Conservation (phyloP, 2,888 invertebrate species). For the Cheilosia vulpina region DNA sequence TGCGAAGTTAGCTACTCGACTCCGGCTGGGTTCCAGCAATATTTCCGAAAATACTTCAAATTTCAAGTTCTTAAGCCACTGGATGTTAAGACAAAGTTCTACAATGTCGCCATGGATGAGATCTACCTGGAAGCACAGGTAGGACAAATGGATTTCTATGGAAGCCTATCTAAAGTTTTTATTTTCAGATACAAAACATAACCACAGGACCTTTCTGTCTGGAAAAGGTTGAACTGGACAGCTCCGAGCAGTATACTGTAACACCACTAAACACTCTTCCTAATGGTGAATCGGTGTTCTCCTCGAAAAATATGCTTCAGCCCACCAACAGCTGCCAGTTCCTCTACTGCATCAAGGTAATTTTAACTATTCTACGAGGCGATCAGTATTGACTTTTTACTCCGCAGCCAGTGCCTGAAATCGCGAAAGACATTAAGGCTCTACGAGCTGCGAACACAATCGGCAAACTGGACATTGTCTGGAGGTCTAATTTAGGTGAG, state of each 20-base stretch:
- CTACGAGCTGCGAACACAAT: constrained; percentile 93
- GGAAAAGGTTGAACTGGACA: constrained; percentile 96
- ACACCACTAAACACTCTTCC: constrained; percentile 89
- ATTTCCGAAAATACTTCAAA: constrained; percentile 98
- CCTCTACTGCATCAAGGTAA: constrained; percentile 92
- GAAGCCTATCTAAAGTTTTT: too few species aligned
- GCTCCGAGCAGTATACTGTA: constrained; percentile 94
- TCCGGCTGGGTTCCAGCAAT: constrained; percentile 89
- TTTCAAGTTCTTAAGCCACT: constrained; percentile 98
- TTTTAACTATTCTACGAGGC: background rate
- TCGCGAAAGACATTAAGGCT: constrained; percentile 90
- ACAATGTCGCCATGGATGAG: constrained; percentile 94
- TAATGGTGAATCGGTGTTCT: constrained; percentile 89
- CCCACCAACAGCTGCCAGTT: constrained; percentile 97
- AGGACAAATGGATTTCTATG: background rate
- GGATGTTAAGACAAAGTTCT: constrained; percentile 99
- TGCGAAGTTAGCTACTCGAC: constrained; percentile 97
- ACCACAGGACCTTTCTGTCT: constrained; percentile 96
- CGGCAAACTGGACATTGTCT: constrained; percentile 98
- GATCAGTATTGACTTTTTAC: too few species aligned
- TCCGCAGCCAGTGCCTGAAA: constrained; percentile 88
- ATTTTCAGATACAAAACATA: constrained; percentile 92
- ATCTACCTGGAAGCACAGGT: constrained; percentile 89
- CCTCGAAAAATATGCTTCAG: constrained; percentile 91
- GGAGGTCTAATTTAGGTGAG: constrained; percentile 98